These are phyloP conservation scores for Cyphomyrmex costatus DNA, from an alignment of 1,140 invertebrate genomes.

Conservation along the genomic window DNA sequence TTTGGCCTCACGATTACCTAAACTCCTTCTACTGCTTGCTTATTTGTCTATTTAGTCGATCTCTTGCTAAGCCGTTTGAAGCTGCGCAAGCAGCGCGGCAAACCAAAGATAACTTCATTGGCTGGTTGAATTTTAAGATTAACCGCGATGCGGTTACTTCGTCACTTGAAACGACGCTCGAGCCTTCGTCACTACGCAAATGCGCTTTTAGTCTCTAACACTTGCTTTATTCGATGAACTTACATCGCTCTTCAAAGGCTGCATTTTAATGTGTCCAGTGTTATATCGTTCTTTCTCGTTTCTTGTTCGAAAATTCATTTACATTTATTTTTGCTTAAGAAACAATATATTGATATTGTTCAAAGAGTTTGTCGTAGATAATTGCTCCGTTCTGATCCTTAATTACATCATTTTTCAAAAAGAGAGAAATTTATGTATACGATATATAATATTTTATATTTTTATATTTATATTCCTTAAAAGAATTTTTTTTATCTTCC, in stretches of 20 bases:
- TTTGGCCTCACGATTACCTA: conserved; percentile 27
- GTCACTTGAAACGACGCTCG: neutral
- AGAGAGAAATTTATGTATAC: neutral
- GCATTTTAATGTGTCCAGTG: neutral
- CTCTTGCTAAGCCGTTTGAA: conserved; percentile 22
- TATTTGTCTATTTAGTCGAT: conserved; percentile 31
- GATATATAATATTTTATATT: neutral
- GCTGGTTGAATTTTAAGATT: conserved; percentile 34
- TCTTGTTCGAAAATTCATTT: conserved; percentile 2
- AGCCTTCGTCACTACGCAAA: neutral
- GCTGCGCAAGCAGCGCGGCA: neutral
- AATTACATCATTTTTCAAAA: neutral
- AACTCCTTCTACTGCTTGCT: neutral
- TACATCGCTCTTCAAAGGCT: neutral
- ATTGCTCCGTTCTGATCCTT: neutral
- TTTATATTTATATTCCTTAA: neutral
- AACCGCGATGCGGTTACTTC: neutral
- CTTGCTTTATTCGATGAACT: neutral
- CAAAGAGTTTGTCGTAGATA: neutral
- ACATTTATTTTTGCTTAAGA: neutral
- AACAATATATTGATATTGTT: neutral
- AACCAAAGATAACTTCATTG: conserved; percentile 26
- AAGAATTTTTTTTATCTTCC: neutral
- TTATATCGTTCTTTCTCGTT: neutral
- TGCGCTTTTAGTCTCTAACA: neutral